Conservation (phyloP, 2,113 vertebrate genomes). For the Glaucidium brasilianum region DNA sequence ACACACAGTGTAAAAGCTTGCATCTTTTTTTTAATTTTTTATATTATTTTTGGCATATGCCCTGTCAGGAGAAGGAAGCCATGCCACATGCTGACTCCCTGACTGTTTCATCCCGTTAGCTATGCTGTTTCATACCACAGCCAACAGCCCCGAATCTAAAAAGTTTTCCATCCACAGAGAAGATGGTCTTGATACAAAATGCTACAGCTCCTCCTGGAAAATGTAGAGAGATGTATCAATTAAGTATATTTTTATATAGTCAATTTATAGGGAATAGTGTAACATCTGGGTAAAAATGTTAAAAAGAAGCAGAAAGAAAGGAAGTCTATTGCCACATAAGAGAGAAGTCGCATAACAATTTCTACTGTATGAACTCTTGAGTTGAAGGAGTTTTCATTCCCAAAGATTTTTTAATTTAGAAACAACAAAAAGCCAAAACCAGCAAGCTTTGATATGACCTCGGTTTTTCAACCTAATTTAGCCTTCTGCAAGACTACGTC, state of each 20-base stretch:
- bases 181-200: background rate
- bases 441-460: background rate
- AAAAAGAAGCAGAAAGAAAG: background rate
- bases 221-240: background rate
- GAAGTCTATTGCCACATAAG: background rate
- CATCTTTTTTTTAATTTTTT: background rate
- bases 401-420: background rate
- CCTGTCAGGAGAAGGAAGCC: background rate
- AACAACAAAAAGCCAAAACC: background rate
- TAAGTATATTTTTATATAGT: background rate
- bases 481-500: background rate
- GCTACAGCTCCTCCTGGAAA: background rate
- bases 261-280: background rate
- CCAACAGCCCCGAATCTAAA: background rate
- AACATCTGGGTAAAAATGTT: background rate
- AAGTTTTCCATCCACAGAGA: background rate
- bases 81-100: background rate
- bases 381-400: background rate
- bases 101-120: background rate
- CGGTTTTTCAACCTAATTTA: constrained; percentile 4
- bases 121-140: background rate
- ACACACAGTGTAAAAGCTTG: background rate
- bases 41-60: background rate
- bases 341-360: background rate
- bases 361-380: background rate